Evolutionary conservation across 35 echinoderm and acorn worm genomes (phyloP).

Genomic region (Ophiothrix spiculata): DNA sequence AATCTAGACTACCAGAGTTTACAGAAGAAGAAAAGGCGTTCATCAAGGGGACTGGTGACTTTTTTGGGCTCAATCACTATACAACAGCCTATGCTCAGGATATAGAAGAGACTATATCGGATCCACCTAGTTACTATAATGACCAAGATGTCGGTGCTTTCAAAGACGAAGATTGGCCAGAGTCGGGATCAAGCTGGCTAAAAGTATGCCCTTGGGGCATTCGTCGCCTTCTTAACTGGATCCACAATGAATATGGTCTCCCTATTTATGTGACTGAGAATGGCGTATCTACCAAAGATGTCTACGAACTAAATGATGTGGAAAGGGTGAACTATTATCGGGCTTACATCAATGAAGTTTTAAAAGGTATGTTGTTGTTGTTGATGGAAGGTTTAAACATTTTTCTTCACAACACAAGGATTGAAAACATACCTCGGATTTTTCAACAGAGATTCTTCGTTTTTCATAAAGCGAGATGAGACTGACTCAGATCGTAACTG

Average conservation of each 20-base stretch:
- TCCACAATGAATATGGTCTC: constrained; percentile 71
- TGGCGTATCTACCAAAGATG: no score
- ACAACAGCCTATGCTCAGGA: constrained; percentile 45
- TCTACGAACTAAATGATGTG: constrained; percentile 65
- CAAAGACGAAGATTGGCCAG: constrained; percentile 60
- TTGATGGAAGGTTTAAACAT: no score
- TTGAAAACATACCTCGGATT: no score
- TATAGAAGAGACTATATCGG: constrained; percentile 2
- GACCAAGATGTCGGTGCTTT: constrained; percentile 48
- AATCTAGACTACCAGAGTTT: constrained; percentile 76
- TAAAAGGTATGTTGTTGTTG: no score
- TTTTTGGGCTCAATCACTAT: constrained; percentile 97
- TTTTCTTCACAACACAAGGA: no score
- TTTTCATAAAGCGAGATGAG: no score
- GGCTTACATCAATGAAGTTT: constrained; percentile 87
- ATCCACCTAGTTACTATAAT: constrained; percentile 47
- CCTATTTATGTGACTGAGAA: no score
- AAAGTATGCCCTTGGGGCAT: constrained; percentile 79
- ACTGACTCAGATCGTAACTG: no score
- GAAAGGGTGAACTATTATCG: constrained; percentile 56
- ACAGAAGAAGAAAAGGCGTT: constrained; percentile 79
- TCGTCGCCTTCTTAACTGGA: constrained; percentile 69
- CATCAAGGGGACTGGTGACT: constrained; percentile 84
- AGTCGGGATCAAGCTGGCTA: constrained; percentile 72
- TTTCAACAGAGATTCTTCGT: no score